These are phyloP conservation scores for Phlogophora meticulosa DNA, from an alignment of 2,888 invertebrate genomes.

Conservation along the genomic window DNA sequence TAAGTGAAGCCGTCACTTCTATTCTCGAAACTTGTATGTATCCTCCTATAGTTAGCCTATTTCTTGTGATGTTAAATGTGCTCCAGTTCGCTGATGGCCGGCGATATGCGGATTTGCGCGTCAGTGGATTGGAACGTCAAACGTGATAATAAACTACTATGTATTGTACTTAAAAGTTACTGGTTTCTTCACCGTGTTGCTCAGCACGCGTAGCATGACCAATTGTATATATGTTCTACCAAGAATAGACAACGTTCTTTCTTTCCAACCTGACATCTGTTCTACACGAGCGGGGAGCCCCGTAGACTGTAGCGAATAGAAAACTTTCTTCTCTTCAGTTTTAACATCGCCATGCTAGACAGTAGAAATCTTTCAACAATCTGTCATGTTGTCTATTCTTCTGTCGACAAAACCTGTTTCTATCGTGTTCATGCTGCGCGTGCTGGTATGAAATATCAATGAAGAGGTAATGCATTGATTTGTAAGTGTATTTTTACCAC, in stretches of 20 bases:
- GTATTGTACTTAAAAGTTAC: slow-evolving; percentile 14
- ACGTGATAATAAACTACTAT: slow-evolving; percentile 8
- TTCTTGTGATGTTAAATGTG: slow-evolving; percentile 37
- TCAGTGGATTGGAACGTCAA: slow-evolving; percentile 22
- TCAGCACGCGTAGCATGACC: no score
- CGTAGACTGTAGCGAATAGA: no score
- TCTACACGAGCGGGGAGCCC: no score
- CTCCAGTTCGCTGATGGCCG: slow-evolving; percentile 38
- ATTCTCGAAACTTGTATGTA: slow-evolving; percentile 20
- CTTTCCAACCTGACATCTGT: no score
- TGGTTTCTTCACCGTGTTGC: neutral
- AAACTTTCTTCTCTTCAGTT: no score
- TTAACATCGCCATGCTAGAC: no score
- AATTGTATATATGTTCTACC: no score
- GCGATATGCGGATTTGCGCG: slow-evolving; percentile 32
- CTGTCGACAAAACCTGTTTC: no score
- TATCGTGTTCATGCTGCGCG: no score
- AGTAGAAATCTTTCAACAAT: no score
- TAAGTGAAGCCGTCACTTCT: slow-evolving; percentile 9
- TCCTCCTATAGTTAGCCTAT: slow-evolving; percentile 26
- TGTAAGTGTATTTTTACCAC: neutral
- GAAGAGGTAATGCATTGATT: neutral
- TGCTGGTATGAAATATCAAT: neutral
- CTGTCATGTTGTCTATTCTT: no score
- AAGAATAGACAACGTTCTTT: no score